Conservation (phyloP, 1,140 invertebrate species). For the Drosophila ficusphila region DNA sequence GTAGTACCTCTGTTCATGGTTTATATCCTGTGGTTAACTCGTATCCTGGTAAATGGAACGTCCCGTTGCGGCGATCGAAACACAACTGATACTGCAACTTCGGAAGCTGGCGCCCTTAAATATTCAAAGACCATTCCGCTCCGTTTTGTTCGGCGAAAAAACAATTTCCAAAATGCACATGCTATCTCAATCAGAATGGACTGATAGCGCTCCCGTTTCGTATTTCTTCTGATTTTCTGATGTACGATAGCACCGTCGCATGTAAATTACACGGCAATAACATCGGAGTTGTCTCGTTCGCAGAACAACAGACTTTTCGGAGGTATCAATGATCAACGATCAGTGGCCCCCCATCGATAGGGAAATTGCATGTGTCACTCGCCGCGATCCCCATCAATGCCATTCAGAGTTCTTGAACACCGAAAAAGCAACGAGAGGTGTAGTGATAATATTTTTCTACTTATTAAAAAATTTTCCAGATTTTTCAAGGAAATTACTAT, state of each 20-base stretch:
- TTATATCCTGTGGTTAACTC: conserved; percentile 18
- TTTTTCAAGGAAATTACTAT: not conserved
- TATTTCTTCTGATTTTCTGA: conserved; percentile 23
- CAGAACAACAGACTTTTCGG: conserved; percentile 13
- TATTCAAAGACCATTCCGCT: conserved; percentile 60
- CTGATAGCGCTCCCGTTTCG: conserved; percentile 43
- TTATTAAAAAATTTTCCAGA: not conserved
- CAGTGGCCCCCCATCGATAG: conserved; percentile 33
- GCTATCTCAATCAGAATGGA: conserved; percentile 45
- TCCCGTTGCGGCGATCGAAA: conserved; percentile 42
- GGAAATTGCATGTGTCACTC: conserved; percentile 47
- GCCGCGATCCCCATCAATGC: conserved; percentile 12
- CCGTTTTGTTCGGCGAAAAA: conserved; percentile 55
- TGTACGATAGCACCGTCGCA: conserved; percentile 58
- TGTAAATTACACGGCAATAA: conserved; percentile 79
- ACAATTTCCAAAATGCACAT: conserved; percentile 77
- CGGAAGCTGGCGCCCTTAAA: conserved; percentile 53
- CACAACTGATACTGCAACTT: conserved; percentile 54
- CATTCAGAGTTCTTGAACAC: conserved; percentile 34
- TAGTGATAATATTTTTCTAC: not conserved
- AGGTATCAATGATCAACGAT: conserved; percentile 16
- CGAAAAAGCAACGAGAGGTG: not conserved
- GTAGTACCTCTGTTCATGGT: conserved; percentile 54
- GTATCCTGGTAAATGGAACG: conserved; percentile 40
- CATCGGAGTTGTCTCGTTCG: conserved; percentile 47